phyloP scores from a whole-genome alignment of 2,797 vertebrate genomes.

The Silurus aristotelis region DNA sequence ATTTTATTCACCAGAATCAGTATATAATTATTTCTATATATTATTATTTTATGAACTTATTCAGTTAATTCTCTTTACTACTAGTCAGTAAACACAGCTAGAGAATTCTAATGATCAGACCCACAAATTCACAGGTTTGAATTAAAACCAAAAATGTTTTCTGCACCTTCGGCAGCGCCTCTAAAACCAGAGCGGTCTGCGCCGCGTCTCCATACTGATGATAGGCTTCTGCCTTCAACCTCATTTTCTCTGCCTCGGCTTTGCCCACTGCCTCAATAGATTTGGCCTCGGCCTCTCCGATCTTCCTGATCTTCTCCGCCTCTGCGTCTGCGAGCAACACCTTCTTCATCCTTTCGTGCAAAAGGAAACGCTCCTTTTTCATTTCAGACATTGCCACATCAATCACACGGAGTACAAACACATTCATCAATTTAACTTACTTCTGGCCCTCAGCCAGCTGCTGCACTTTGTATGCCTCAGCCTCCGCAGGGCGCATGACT shows the following conservation, averaged over 20 bases:
- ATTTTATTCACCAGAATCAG: neutral
- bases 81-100: neutral
- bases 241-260: conserved; percentile 84
- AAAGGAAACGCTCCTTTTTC: neutral
- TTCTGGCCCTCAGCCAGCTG: conserved; percentile 85
- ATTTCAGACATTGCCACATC: neutral
- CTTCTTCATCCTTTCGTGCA: conserved; percentile 75
- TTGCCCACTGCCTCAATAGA: conserved; percentile 80
- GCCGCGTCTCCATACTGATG: conserved; percentile 82
- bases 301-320: conserved; percentile 82
- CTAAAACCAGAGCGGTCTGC: conserved; percentile 80
- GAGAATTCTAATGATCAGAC: neutral
- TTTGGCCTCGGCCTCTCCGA: conserved; percentile 81
- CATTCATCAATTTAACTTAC: conserved; percentile 65
- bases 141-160: neutral
- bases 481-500: conserved; percentile 84
- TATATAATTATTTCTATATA: neutral
- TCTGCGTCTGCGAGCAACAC: conserved; percentile 82
- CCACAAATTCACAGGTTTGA: neutral
- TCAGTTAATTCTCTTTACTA: no score
- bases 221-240: conserved; percentile 83
- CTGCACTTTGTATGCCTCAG: conserved; percentile 83
- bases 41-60: no score
- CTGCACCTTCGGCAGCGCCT: conserved; percentile 82
- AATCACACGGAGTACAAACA: neutral